Base-by-base conservation (phyloP, 2,888 invertebrate genomes). In the Lomographa bimaculata region DNA sequence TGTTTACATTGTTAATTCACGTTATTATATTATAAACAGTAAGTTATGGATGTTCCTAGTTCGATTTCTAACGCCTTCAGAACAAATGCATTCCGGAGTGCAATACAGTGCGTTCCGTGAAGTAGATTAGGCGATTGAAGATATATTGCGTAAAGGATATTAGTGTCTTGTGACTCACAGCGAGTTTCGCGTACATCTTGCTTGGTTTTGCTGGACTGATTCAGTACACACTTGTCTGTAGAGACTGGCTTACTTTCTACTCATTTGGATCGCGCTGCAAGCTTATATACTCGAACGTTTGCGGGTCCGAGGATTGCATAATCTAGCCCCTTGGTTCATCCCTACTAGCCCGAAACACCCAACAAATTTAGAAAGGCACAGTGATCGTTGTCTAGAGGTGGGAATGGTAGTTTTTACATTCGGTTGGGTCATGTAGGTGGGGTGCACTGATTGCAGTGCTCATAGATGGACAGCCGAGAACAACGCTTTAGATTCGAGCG, bases 171-270 rank as follows among this genome's bases (percentile, higher is more conserved):
- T 5, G 6, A 82, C 87, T 87, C 79, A 87, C 87, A 73, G 87
- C 80, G 77, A 87, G 75, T 79, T 85, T 85, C 50, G 87, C 78
- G 87, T 84, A 83, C 87, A 87, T 87, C 71, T 79, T 86, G 77
- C 67, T 70, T 72, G 60, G 46, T 51, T 61, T 70, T 61, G 86
- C 86, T 86, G 86, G 85, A 84, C 79, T 83, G 85, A 82, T 75
- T 67, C 61, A 57, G 55, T 70, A 58, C 68, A 74, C 75, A 75
- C 76, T 77, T 71, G 68, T 56, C 64, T 76, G 70, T 48, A 54
- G 70, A 71, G 71, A 46, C 71, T 79, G 73, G 65, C 61, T 82
- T 69, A 71, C 79, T 83, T 81, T 83, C 78, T 83, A 72, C 71
- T 73, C 66, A 63, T 48, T 65, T 61, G 54, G 54, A 65, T 62